Percentiles rank a stretch among this genome's conserved stretches.
Evolutionary conservation across 2,888 invertebrate genomes (phyloP).

Genomic region (Acanthosepion lycidas): DNA sequence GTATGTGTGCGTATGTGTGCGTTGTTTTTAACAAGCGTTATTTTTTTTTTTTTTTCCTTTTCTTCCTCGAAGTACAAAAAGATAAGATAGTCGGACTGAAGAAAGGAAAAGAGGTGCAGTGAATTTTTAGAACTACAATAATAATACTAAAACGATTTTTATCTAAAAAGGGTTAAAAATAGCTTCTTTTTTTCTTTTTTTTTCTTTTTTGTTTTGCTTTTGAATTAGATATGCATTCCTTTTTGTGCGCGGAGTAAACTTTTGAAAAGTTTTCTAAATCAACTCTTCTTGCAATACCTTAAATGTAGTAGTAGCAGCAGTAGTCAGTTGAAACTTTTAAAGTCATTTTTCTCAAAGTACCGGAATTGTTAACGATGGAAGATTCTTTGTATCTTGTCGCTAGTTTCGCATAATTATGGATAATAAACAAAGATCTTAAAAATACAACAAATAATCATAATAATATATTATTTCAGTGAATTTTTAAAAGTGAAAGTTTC

Average conservation of each 20-base stretch:
- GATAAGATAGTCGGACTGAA: neutral
- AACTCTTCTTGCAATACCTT: neutral
- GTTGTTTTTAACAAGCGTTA: too few relatives aligned
- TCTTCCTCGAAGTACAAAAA: neutral
- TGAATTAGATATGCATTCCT: neutral
- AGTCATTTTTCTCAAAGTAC: too few relatives aligned
- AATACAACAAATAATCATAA: too few relatives aligned
- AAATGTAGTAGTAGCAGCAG: neutral
- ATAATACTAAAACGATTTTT: neutral
- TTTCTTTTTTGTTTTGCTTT: neutral
- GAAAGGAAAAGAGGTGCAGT: neutral
- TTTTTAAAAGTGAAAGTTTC: too few relatives aligned
- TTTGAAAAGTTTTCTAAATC: neutral
- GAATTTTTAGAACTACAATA: neutral
- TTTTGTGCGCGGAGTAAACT: neutral
- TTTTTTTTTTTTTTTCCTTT: too few relatives aligned
- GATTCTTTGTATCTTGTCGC: too few relatives aligned
- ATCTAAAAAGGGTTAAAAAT: constrained; percentile 33
- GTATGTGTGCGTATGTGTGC: too few relatives aligned
- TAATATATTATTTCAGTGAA: too few relatives aligned
- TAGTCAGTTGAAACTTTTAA: too few relatives aligned
- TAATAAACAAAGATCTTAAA: too few relatives aligned
- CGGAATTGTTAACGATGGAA: too few relatives aligned
- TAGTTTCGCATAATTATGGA: too few relatives aligned
- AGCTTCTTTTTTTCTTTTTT: neutral